phyloP scores from a whole-genome alignment of 1,140 invertebrate genomes.

The Polypedilum vanderplanki region DNA sequence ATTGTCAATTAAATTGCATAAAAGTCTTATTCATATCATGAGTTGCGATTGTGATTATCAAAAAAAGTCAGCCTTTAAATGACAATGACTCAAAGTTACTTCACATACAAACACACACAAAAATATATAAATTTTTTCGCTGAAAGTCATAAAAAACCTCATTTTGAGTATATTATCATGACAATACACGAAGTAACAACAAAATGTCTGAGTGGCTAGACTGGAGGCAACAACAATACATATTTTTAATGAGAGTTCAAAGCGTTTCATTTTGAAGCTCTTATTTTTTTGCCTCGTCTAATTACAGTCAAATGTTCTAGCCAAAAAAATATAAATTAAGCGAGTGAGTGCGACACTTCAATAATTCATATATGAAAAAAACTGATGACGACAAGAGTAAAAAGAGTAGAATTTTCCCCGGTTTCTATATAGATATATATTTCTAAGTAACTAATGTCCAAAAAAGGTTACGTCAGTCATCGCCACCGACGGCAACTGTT shows the following conservation, averaged over 20 bases:
- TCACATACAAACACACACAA: neutral
- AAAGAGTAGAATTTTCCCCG: no score
- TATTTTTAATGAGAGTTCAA: constrained; percentile 6
- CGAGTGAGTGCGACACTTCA: no score
- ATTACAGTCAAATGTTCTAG: neutral
- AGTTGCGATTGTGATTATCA: no score
- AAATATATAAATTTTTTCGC: neutral
- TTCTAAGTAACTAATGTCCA: no score
- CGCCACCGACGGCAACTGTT: neutral
- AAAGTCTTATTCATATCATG: no score
- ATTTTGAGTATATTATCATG: constrained; percentile 10
- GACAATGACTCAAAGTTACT: neutral
- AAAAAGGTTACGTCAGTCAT: neutral
- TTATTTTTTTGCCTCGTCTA: neutral
- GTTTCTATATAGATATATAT: no score
- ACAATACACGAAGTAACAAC: neutral
- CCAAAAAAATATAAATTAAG: no score
- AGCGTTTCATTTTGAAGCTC: neutral
- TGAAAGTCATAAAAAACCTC: neutral
- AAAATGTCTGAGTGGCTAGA: constrained; percentile 8
- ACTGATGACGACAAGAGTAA: no score
- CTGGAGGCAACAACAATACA: constrained; percentile 4
- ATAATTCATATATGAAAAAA: no score
- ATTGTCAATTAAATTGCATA: no score
- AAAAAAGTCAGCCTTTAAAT: no score